These are phyloP conservation scores for Eupithecia inturbata DNA, from an alignment of 2,888 invertebrate species.

Conservation along the genomic window DNA sequence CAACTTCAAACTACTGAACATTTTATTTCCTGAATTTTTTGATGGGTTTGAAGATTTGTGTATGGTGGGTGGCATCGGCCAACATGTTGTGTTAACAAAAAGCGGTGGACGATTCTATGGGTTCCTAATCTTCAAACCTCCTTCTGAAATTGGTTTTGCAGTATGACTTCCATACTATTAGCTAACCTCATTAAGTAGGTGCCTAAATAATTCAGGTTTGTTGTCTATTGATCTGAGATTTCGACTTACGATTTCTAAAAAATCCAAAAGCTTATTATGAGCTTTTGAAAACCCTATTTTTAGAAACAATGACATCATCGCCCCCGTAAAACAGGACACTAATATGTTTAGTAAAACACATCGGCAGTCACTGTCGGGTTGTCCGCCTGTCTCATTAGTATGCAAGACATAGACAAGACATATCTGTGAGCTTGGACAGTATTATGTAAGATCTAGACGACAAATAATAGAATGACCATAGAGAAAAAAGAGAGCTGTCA, in stretches of 20 bases:
- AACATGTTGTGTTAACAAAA: too few species aligned
- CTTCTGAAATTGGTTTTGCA: not conserved
- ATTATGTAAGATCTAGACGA: not conserved
- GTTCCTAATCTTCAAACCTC: too few species aligned
- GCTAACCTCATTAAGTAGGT: too few species aligned
- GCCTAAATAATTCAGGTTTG: too few species aligned
- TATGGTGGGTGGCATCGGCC: too few species aligned
- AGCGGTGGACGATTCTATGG: too few species aligned
- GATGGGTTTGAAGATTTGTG: too few species aligned
- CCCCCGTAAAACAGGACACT: not conserved
- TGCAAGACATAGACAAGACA: conserved; percentile 1
- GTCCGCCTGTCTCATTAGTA: not conserved
- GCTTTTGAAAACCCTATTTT: not conserved
- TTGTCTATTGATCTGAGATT: too few species aligned
- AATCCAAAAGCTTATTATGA: not conserved
- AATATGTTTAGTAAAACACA: conserved; percentile 7
- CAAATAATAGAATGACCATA: conserved; percentile 8
- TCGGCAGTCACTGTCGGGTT: not conserved
- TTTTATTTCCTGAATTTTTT: too few species aligned
- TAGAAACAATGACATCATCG: conserved; percentile 7
- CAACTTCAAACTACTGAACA: too few species aligned
- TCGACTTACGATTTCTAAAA: not conserved
- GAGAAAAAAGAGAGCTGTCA: not conserved
- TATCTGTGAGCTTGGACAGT: not conserved
- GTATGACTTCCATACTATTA: too few species aligned